Evolutionary conservation across 1,140 invertebrate genomes (phyloP), one percentile per base, ranked within the genome.

Genomic region (Mycetomoellerius zeteki): DNA sequence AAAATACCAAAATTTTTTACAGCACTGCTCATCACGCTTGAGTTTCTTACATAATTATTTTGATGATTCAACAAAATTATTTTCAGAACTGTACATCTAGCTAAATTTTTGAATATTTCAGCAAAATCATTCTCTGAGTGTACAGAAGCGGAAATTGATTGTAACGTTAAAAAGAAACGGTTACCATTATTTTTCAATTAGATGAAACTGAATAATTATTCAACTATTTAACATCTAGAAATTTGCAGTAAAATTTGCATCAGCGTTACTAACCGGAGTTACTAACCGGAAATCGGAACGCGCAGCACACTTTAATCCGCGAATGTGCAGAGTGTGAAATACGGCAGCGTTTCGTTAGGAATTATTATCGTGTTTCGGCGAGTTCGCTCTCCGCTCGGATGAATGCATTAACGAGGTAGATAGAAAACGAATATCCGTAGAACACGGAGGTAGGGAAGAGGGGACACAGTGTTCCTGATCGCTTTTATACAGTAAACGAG

Each of bases 401-500:
- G 52, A 72, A 24, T 33, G 52, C 21, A 82, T 82, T 82, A 82
- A 82, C 67, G 37, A 82, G 80, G 37, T 24, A 21, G 80, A 33
- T 82, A 73, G 54, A 37, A 81, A 43, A 81, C 50, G 64, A 81
- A 30, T 60, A 82, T 73, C 37, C 37, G 12, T 16, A 33, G 37
- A 82, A 72, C 12, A 27, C 10, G 24, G 54, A 43, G 27, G 27
- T n/a, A 21, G 3, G 24, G 43, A 65, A 50, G 67, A 4, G 8
- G 16, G 19, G 21, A 3, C n/a, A 3, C n/a, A 12, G 24, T 30
- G 19, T 50, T 82, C 54, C 7, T 33, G 67, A 82, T 82, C 54
- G 71, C 47, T 54, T 73, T 82, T 82, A 75, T 75, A 64, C 8
- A 47, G 75, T 56, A 81, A 88, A 90, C 50, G 80, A 90, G 88